Conservation (phyloP, 2,113 vertebrate genomes). For the Cyanistes caeruleus region DNA sequence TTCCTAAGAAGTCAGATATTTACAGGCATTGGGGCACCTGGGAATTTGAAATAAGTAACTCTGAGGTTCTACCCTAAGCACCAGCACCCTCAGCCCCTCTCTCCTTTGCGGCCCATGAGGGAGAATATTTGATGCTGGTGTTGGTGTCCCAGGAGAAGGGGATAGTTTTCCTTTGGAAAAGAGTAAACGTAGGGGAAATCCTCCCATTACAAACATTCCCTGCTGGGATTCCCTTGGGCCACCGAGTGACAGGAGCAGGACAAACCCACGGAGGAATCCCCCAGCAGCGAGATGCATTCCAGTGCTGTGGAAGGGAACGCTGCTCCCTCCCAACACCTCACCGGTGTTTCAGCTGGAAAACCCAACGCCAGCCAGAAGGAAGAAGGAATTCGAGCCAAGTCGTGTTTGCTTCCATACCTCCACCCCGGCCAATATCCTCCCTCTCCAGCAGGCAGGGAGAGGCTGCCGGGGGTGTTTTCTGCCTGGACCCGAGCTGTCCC, state of each 20-base stretch:
- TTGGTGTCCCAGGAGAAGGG: neutral
- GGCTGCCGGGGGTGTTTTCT: neutral
- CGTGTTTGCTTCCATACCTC: neutral
- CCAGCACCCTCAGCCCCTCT: neutral
- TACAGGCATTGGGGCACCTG: neutral
- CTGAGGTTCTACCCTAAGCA: neutral
- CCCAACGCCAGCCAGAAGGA: fast-evolving
- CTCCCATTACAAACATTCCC: neutral
- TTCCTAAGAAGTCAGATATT: neutral
- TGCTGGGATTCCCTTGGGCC: neutral
- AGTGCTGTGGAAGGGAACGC: fast-evolving
- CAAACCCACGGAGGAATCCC: fast-evolving
- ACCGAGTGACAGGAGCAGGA: neutral
- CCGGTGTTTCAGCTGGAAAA: neutral
- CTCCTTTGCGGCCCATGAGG: neutral
- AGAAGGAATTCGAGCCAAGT: neutral
- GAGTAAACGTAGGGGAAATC: fast-evolving
- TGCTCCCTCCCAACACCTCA: neutral
- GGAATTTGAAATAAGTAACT: neutral
- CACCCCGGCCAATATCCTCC: fast-evolving
- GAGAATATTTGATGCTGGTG: neutral
- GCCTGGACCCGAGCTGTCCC: neutral
- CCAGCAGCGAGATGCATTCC: fast-evolving
- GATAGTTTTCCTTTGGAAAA: neutral
- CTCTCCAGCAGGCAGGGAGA: neutral